phyloP scores from a whole-genome alignment of 2,888 invertebrate species.

The Drosophila formosana region DNA sequence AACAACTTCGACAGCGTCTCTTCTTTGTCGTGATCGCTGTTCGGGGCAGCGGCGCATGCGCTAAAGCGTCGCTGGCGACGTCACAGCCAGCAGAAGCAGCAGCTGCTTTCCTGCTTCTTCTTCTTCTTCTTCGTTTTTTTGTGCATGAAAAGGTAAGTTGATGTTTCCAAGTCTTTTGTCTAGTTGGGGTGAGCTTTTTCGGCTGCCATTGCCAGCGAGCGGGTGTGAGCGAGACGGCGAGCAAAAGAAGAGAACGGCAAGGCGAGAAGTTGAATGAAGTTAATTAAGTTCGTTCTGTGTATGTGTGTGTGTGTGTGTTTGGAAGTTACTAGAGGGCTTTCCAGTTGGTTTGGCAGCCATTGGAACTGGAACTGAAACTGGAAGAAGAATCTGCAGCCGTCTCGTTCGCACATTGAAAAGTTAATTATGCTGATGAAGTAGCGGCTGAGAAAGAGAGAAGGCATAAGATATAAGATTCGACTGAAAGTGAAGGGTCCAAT shows the following conservation, averaged over 20 bases:
- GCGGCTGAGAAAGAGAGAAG: not conserved
- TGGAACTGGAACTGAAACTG: slow-evolving; percentile 17
- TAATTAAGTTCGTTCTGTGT: slow-evolving; percentile 51
- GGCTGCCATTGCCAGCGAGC: slow-evolving; percentile 9
- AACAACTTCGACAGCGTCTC: slow-evolving; percentile 23
- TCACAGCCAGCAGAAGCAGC: slow-evolving; percentile 31
- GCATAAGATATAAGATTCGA: not conserved
- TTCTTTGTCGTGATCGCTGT: slow-evolving; percentile 45
- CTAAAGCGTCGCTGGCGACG: slow-evolving; percentile 38
- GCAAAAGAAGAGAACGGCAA: slow-evolving; percentile 29
- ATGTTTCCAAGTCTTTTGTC: slow-evolving; percentile 58
- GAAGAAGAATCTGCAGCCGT: slow-evolving; percentile 6
- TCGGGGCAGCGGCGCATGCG: slow-evolving; percentile 56
- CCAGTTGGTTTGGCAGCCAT: slow-evolving; percentile 37
- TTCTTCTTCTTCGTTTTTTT: slow-evolving; percentile 1
- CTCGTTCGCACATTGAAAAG: slow-evolving; percentile 1
- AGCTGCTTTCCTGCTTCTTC: slow-evolving; percentile 21
- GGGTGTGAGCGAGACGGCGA: slow-evolving; percentile 2
- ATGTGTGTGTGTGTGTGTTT: slow-evolving; percentile 5
- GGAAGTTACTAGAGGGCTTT: slow-evolving; percentile 31
- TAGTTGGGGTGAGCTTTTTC: slow-evolving; percentile 60
- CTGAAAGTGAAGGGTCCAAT: slow-evolving; percentile 28
- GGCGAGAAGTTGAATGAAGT: slow-evolving; percentile 40
- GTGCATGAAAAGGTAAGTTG: slow-evolving; percentile 51
- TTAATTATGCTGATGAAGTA: slow-evolving; percentile 16